Evolutionary conservation across 2,797 vertebrate species (phyloP).

Genomic region (Chromis chromis): DNA sequence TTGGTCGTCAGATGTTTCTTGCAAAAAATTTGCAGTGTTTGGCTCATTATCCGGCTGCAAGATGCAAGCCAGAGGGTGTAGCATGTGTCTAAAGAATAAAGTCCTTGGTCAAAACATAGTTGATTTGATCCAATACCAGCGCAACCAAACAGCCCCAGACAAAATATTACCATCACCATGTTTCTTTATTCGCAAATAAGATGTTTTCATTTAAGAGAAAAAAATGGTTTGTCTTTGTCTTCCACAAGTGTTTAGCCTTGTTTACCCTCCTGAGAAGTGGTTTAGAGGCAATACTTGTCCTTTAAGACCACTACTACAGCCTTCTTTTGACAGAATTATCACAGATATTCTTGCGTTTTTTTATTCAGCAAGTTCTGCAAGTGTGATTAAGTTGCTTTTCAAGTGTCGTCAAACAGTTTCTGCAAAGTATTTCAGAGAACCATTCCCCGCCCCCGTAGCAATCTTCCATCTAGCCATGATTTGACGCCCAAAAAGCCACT

Average conservation of each 20-base stretch:
- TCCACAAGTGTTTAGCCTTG: neutral
- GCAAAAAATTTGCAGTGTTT: neutral
- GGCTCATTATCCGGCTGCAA: neutral
- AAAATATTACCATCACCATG: no score
- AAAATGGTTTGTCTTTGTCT: neutral
- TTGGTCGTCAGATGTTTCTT: neutral
- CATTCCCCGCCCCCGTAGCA: no score
- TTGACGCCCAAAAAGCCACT: no score
- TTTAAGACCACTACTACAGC: neutral
- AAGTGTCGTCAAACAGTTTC: no score
- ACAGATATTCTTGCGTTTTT: neutral
- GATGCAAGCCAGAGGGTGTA: neutral
- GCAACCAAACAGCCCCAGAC: no score
- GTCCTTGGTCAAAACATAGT: neutral
- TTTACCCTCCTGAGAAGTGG: neutral
- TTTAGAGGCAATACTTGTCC: no score
- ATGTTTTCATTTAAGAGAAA: no score
- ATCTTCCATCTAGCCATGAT: no score
- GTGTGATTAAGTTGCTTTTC: neutral
- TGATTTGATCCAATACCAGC: neutral
- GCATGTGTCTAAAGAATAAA: neutral
- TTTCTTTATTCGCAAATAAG: no score
- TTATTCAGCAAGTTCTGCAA: neutral
- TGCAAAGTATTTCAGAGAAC: no score
- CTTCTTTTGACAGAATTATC: neutral